Percentiles rank a stretch among this genome's conserved stretches.
Evolutionary conservation across 2,797 vertebrate genomes (phyloP).

Genomic region (Pseudochromis fuscus): DNA sequence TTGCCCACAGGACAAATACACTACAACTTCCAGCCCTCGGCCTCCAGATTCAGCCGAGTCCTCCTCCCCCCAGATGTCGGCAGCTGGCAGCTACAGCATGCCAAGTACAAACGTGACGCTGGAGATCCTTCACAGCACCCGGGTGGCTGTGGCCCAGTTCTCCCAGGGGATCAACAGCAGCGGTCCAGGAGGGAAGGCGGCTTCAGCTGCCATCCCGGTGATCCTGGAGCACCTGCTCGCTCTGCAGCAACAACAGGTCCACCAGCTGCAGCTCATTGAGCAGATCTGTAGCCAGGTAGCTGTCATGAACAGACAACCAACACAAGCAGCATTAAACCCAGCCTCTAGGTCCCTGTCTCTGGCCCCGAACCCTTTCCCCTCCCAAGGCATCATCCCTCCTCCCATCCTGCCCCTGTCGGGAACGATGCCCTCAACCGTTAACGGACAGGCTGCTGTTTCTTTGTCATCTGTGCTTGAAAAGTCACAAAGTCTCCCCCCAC

Average conservation of each 20-base stretch:
- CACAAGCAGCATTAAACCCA: conserved; percentile 85
- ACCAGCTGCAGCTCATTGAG: conserved; percentile 97
- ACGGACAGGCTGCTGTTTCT: conserved; percentile 82
- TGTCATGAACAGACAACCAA: conserved; percentile 91
- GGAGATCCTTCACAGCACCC: conserved; percentile 96
- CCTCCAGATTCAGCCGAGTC: conserved; percentile 75
- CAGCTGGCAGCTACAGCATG: conserved; percentile 84
- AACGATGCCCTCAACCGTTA: conserved; percentile 80
- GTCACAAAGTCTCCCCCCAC: conserved; percentile 82
- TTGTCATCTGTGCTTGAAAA: conserved; percentile 82
- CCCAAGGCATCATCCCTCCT: conserved; percentile 84
- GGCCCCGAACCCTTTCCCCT: conserved; percentile 83
- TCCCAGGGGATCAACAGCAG: conserved; percentile 86
- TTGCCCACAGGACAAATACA: conserved; percentile 78
- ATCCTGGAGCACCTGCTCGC: conserved; percentile 97
- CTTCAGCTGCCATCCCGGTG: conserved; percentile 90
- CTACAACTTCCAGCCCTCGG: conserved; percentile 65
- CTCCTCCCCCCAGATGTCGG: conserved; percentile 80
- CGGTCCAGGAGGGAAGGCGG: conserved; percentile 73
- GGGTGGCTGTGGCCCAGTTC: conserved; percentile 97
- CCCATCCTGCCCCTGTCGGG: conserved; percentile 87
- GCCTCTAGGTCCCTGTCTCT: conserved; percentile 79
- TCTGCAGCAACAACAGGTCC: conserved; percentile 97
- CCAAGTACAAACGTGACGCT: conserved; percentile 96
- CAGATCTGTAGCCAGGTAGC: conserved; percentile 98